These are phyloP conservation scores for Propithecus coquereli DNA, from an alignment of 2,113 vertebrate genomes.

Conservation along the genomic window DNA sequence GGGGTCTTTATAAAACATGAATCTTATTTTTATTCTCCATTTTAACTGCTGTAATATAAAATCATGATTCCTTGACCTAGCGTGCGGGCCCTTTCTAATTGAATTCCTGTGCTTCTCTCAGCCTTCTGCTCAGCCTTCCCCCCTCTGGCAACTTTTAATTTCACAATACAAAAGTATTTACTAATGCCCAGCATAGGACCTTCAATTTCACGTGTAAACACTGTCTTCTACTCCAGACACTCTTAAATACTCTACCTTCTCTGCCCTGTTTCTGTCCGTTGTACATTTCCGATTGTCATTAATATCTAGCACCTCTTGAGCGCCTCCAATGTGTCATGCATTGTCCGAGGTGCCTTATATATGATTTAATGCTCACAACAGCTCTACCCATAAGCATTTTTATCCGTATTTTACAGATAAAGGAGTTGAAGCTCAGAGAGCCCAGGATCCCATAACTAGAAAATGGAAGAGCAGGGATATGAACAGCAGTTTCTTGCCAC, in stretches of 20 bases:
- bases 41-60: not conserved
- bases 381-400: not conserved
- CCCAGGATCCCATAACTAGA: not conserved
- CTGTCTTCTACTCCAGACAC: not conserved
- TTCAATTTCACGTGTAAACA: not conserved
- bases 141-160: not conserved
- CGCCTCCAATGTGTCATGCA: not conserved
- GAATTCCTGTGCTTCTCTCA: not conserved
- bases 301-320: not conserved
- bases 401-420: not conserved
- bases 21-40: not conserved
- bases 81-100: not conserved
- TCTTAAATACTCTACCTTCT: not conserved
- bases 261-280: not conserved
- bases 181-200: not conserved
- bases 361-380: not conserved
- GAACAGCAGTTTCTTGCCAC: not conserved
- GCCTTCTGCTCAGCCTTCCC: not conserved
- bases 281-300: not conserved
- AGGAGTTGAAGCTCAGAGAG: not conserved
- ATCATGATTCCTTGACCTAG: not conserved
- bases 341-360: not conserved
- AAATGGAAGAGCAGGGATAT: not conserved
- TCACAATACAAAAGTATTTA: not conserved
- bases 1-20: not conserved